These are phyloP conservation scores for Drosophila jambulina DNA, from an alignment of 1,140 invertebrate genomes.

Conservation along the genomic window DNA sequence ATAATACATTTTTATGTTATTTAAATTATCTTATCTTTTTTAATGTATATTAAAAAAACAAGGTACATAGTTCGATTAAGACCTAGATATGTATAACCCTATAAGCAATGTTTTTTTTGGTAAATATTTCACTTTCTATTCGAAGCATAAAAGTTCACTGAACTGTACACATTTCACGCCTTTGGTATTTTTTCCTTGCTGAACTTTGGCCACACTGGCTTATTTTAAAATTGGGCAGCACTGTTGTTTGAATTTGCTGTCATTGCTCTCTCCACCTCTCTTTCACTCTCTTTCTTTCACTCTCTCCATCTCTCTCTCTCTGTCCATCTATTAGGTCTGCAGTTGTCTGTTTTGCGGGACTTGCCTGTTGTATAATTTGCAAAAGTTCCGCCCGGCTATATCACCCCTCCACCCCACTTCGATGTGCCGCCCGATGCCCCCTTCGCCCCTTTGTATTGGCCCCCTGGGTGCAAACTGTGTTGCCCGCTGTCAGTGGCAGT, in stretches of 20 bases:
- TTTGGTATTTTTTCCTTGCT: background rate
- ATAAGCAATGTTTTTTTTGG: no score
- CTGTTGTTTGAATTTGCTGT: constrained; percentile 1
- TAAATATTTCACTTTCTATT: background rate
- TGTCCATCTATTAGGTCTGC: constrained; percentile 45
- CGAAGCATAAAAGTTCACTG: background rate
- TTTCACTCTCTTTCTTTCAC: background rate
- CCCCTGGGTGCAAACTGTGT: constrained; percentile 48
- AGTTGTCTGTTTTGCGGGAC: constrained; percentile 43
- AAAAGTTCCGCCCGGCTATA: constrained; percentile 34
- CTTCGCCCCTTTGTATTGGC: constrained; percentile 22
- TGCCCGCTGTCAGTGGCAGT: constrained; percentile 44
- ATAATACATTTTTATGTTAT: no score
- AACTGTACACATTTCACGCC: background rate
- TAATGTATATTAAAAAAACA: no score
- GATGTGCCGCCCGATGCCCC: background rate
- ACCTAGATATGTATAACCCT: no score
- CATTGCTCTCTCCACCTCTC: background rate
- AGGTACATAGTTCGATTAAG: no score
- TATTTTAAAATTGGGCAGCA: constrained; percentile 8
- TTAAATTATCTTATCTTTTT: no score
- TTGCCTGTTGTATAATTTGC: constrained; percentile 54
- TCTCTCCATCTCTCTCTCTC: background rate
- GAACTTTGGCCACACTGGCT: background rate
- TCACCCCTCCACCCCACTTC: no score